Percentiles rank a stretch among this genome's conserved stretches.
These are phyloP conservation scores for Gastracanthus pulcherrimus DNA, from an alignment of 2,888 invertebrate genomes.

Conservation along the genomic window DNA sequence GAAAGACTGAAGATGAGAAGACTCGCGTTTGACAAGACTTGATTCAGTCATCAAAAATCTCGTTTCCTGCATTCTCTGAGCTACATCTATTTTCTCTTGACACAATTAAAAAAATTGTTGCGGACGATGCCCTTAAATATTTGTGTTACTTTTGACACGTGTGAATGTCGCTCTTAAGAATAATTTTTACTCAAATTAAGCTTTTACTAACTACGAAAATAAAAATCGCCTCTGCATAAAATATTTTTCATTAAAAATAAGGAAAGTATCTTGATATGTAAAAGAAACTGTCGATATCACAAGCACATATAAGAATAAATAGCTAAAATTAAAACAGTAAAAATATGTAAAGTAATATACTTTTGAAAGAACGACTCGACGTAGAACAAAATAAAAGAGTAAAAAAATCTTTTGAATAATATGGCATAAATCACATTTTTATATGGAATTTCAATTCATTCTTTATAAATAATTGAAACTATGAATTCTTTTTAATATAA, in stretches of 20 bases:
- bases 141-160: conserved; percentile 11
- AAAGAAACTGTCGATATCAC: conserved; percentile 13
- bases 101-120: conserved; percentile 1
- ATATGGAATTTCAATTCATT: neutral
- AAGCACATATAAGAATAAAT: conserved; percentile 7
- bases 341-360: conserved; percentile 1
- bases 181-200: neutral
- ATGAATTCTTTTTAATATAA: conserved; percentile 8
- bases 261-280: conserved; percentile 9
- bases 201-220: neutral
- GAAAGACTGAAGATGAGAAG: conserved; percentile 26
- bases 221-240: conserved; percentile 39
- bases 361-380: neutral
- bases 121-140: neutral
- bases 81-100: neutral
- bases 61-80: neutral
- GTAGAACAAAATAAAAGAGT: neutral
- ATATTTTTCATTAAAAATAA: neutral
- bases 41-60: conserved; percentile 25
- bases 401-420: neutral
- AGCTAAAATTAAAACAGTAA: conserved; percentile 25
- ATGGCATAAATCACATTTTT: neutral
- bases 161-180: neutral
- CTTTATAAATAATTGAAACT: neutral
- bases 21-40: conserved; percentile 16